Base-by-base conservation (phyloP, 1,140 invertebrate species). In the Melanaphis sacchari region DNA sequence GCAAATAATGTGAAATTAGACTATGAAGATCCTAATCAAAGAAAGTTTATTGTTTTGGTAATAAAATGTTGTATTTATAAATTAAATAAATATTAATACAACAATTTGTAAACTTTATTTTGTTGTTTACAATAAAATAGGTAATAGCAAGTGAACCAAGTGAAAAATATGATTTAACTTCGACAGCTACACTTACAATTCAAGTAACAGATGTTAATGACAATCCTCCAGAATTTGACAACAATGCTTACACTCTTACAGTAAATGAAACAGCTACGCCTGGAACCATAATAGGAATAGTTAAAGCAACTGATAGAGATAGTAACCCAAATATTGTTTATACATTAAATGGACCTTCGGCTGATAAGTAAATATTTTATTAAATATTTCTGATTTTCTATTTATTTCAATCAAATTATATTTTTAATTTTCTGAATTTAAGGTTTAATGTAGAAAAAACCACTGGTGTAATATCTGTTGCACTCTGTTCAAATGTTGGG, bases 1-100 rank as follows among this genome's bases (percentile, higher is more conserved):
- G 96, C 97, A 91, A 98, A 98, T 95, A 97, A 96, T 93, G 96
- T 97, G 2, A 94, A 94, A 66, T 95, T 99, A 76, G 98, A 98
- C 95, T 98, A 98, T 95, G 98, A 99, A 95, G 98, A 99, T 96
- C 98, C 98, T 43, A 98, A 98, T 95, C 97, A 98, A 95, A 96
- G 98, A 94, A 98, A 98, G 95, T 99, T 98, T 95, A 97, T 98
- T 94, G 96, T 99, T 52, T 95, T 98, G 94, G 98, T 98, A 90
- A 90, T 66, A 41, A 8, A 7, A 5, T 76, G n/a, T 76, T 76
- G n/a, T 76, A 66, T 66, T 41, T 41, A 59, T 41, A 22, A 59
- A 41, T 59, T 31, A 31, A 66, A 59, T 66, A 46, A n/a, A 41
- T 11, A 41, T 59, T 21, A 66, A 38, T 40, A 9, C 8, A 41